Percentiles rank a stretch among this genome's conserved stretches.
Conservation (phyloP, 1,140 invertebrate species). For the Pantala flavescens region DNA sequence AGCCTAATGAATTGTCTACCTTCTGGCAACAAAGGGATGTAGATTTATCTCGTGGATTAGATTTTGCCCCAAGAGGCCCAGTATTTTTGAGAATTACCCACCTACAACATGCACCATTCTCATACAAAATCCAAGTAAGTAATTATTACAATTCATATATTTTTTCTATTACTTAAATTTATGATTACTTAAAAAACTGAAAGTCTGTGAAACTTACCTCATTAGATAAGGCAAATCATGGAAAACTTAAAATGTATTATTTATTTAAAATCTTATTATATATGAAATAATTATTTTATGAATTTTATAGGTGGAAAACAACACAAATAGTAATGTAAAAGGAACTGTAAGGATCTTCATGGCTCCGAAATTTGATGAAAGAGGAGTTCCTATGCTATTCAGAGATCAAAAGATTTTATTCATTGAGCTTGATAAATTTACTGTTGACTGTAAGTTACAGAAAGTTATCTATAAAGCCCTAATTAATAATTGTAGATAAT, state of each 20-base stretch:
- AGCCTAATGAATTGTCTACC: constrained; percentile 32
- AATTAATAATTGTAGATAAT: too few relatives aligned
- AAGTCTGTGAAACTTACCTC: not conserved
- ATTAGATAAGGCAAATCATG: not conserved
- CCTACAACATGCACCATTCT: constrained; percentile 36
- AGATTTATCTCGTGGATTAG: constrained; percentile 38
- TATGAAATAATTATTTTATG: not conserved
- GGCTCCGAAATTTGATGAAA: constrained; percentile 44
- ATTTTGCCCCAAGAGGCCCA: constrained; percentile 35
- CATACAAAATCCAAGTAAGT: constrained; percentile 27
- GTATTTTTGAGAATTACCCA: constrained; percentile 40
- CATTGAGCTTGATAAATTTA: constrained; percentile 49
- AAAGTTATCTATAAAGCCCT: too few relatives aligned
- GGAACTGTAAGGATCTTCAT: constrained; percentile 50
- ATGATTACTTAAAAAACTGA: not conserved
- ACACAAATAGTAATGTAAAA: constrained; percentile 23
- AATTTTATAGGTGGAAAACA: constrained; percentile 32
- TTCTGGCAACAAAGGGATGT: constrained; percentile 42
- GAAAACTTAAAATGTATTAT: too few relatives aligned
- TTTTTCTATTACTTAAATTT: not conserved
- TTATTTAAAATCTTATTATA: not conserved
- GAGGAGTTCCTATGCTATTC: constrained; percentile 36
- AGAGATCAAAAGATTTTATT: constrained; percentile 42
- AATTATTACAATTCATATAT: not conserved
- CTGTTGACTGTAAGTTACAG: constrained; percentile 36